Percentiles rank a stretch among this genome's conserved stretches.
Evolutionary conservation across 2,888 invertebrate genomes (phyloP).

Genomic region (Andrena flavipes): DNA sequence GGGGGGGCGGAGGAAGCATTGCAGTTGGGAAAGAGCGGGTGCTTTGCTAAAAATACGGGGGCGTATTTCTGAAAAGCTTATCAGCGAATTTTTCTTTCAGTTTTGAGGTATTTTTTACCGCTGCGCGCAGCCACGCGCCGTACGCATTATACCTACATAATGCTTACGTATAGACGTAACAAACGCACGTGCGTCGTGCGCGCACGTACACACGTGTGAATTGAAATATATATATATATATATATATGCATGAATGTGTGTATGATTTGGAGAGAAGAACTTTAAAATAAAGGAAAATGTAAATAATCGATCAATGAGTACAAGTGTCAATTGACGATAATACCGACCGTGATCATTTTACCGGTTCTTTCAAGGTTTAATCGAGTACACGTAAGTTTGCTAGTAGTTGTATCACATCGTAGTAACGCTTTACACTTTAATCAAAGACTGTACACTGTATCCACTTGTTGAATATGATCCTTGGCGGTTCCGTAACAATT

Average conservation of each 20-base stretch:
- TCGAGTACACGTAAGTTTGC: neutral
- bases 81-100: neutral
- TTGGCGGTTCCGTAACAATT: neutral
- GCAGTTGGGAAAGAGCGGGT: neutral
- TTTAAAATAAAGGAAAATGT: neutral
- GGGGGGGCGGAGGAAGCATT: neutral
- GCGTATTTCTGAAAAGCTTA: neutral
- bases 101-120: neutral
- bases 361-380: neutral
- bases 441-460: slow-evolving; percentile 19
- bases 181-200: neutral
- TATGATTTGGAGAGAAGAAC: neutral
- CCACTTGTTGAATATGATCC: slow-evolving; percentile 48
- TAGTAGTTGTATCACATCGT: neutral
- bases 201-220: neutral
- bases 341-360: slow-evolving; percentile 5
- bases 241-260: neutral
- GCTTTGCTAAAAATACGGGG: neutral
- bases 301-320: neutral
- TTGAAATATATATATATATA: neutral
- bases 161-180: too few species aligned
- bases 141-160: too few species aligned
- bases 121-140: neutral
- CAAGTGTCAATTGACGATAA: neutral
- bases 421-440: slow-evolving; percentile 7